These are phyloP conservation scores for Xenopus petersii DNA, from an alignment of 2,797 vertebrate species.

Conservation along the genomic window DNA sequence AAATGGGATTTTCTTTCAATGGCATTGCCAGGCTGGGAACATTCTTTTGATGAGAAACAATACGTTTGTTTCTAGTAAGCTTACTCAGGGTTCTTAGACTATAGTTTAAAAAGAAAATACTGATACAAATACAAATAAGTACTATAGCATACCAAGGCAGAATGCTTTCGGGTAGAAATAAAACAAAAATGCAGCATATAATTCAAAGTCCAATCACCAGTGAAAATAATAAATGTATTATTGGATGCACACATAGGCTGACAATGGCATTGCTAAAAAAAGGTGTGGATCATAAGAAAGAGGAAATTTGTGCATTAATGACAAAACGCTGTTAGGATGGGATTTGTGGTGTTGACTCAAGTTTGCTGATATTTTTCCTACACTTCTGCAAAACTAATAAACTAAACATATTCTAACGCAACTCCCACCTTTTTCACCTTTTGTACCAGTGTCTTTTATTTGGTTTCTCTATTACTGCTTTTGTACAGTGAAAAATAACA, in stretches of 20 bases:
- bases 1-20: conserved; percentile 28
- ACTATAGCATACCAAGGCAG: neutral
- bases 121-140: neutral
- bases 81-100: neutral
- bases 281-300: conserved; percentile 19
- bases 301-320: conserved; percentile 21
- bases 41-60: conserved; percentile 40
- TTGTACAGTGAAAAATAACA: too few species aligned
- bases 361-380: conserved; percentile 23
- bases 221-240: conserved; percentile 39
- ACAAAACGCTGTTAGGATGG: neutral
- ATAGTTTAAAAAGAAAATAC: conserved; percentile 2
- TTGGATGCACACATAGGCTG: conserved; percentile 37
- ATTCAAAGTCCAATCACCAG: conserved; percentile 37
- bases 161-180: conserved; percentile 19
- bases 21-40: conserved; percentile 16
- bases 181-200: conserved; percentile 17
- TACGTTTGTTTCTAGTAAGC: neutral
- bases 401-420: neutral
- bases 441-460: too few species aligned
- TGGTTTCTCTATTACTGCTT: too few species aligned
- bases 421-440: neutral
- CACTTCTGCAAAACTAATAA: neutral
- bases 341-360: conserved; percentile 10
- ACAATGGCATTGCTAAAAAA: conserved; percentile 36